These are phyloP conservation scores for Illadopsis cleaveri DNA, from an alignment of 2,113 vertebrate species.

Conservation along the genomic window DNA sequence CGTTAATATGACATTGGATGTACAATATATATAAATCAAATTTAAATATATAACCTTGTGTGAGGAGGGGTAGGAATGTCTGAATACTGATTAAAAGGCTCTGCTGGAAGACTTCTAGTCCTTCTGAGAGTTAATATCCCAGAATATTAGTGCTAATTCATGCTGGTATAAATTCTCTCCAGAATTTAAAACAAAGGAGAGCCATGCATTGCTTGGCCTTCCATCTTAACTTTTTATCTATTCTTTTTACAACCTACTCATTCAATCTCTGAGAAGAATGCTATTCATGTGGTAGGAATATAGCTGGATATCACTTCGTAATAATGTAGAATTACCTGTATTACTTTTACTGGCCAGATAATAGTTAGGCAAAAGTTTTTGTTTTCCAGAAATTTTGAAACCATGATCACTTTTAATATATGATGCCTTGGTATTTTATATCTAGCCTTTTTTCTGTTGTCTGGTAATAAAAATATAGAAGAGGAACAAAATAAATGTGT, in stretches of 20 bases:
- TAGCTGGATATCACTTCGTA: not conserved
- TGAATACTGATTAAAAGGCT: not conserved
- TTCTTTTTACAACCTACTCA: accelerated
- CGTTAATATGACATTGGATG: not conserved
- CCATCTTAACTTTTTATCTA: not conserved
- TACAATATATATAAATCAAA: not conserved
- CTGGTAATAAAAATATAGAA: not conserved
- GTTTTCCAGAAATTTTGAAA: not conserved
- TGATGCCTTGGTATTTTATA: not conserved
- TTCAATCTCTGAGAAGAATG: not conserved
- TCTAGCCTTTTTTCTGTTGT: not conserved
- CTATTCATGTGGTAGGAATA: not conserved
- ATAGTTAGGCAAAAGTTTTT: not conserved
- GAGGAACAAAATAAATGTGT: not conserved
- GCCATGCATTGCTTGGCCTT: not conserved
- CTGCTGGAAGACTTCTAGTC: not conserved
- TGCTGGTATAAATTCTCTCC: not conserved
- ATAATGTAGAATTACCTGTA: not conserved
- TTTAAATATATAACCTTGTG: not conserved
- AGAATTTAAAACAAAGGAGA: not conserved
- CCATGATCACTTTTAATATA: not conserved
- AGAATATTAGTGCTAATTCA: not conserved
- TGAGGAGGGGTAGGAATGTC: not conserved
- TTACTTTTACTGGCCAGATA: not conserved
- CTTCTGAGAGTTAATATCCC: not conserved